Base-by-base conservation (phyloP, 1,140 invertebrate species). In the Mercenaria mercenaria region DNA sequence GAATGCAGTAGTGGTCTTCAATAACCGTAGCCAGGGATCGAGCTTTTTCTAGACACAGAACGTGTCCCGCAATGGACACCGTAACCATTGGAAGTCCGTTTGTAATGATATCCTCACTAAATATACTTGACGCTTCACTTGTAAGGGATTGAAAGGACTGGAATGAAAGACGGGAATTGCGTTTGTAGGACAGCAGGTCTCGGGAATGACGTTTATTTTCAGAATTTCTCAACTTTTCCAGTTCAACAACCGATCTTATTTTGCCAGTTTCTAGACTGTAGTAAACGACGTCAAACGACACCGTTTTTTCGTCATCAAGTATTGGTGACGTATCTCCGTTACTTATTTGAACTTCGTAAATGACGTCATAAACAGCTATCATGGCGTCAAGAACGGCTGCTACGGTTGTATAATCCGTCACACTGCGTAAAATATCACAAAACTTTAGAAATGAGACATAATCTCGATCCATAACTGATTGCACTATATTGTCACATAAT, bases 231-330 rank as follows among this genome's bases (percentile, higher is more conserved):
- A 93, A 89, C 74, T 92, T 92, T 77, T 95, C 94, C 37, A 95
- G 84, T 72, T 95, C 93, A 0, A 95, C 92, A 0, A 95, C 87
- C 13, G 94, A 94, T 69, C 92, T 93, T 20, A 95, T 81, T 26
- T 91, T 92, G 20, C 90, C 88, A 4, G 90, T 92, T 43, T 94
- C 92, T n/a, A 85, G 79, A n/a, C 93, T 92, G 72, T 91, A 93
- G 72, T 94, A 94, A 26, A 93, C 93, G 15, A 95, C 90, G 26
- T 95, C 94, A 84, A 94, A 95, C 13, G 90, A 92, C 15, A 95
- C 89, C 23, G 89, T 90, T 59, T 94, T 95, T 81, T 95, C 94
- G 37, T 95, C 94, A 4, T 93, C 93, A 13, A 94, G 56, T 0
- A 94, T 79, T 23, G 88, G 88, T 20, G 76, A 80, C 0, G 67